phyloP scores from a whole-genome alignment of 2,113 vertebrate genomes.

The Desmodus rotundus region DNA sequence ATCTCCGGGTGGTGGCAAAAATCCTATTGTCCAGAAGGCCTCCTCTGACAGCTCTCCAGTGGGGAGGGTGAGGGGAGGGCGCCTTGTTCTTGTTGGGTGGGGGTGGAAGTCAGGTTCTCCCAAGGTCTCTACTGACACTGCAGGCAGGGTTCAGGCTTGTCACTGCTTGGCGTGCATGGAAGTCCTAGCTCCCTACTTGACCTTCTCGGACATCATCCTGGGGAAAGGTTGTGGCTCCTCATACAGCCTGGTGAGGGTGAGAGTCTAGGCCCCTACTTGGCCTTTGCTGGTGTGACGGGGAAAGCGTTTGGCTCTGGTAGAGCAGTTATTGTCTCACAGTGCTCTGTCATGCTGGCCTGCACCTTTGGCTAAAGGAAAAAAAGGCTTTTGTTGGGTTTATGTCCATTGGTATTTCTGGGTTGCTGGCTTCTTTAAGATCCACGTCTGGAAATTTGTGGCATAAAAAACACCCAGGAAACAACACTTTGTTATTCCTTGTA shows the following conservation, averaged over 20 bases:
- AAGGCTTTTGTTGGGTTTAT: not conserved
- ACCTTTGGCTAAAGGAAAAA: not conserved
- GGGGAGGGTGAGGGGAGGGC: not conserved
- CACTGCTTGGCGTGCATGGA: not conserved
- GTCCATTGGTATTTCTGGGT: not conserved
- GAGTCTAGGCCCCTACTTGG: not conserved
- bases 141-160: not conserved
- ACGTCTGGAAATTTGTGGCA: not conserved
- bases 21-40: not conserved
- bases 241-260: not conserved
- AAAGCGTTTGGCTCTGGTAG: not conserved
- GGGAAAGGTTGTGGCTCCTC: not conserved
- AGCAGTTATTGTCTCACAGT: not conserved
- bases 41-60: not conserved
- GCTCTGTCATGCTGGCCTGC: not conserved
- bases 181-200: not conserved
- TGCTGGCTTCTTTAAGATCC: not conserved
- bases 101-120: not conserved
- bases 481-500: not conserved
- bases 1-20: not conserved
- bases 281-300: not conserved
- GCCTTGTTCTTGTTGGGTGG: not conserved
- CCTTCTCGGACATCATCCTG: not conserved
- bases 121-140: not conserved
- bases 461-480: not conserved